Evolutionary conservation across 2,888 invertebrate genomes (phyloP).

Genomic region (Leucophora obtusa): DNA sequence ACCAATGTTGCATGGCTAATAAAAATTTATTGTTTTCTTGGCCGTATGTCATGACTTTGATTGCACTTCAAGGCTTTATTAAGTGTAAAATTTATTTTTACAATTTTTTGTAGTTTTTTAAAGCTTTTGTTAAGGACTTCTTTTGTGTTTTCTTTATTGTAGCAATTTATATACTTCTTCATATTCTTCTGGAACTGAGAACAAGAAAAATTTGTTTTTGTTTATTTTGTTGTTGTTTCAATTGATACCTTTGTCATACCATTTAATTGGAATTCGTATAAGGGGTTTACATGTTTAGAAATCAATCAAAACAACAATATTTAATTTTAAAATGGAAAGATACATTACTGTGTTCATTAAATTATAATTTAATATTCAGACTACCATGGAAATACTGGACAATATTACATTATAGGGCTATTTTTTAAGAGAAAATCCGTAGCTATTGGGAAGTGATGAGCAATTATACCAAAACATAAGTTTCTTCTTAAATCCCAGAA

Average conservation of each 20-base stretch:
- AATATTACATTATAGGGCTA: too few species aligned
- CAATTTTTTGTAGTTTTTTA: background rate
- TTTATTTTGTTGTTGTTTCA: conserved; percentile 1
- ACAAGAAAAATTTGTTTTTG: conserved; percentile 18
- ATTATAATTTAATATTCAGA: too few species aligned
- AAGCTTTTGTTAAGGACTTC: conserved; percentile 46
- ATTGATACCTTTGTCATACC: conserved; percentile 13
- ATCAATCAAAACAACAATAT: too few species aligned
- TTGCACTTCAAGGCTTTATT: conserved; percentile 65
- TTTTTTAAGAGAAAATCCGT: too few species aligned
- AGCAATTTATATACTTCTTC: conserved; percentile 39
- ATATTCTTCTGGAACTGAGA: background rate
- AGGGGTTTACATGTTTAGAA: background rate
- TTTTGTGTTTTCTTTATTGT: conserved; percentile 37
- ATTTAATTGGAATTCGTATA: conserved; percentile 45
- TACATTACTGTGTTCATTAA: too few species aligned
- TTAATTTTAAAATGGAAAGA: too few species aligned
- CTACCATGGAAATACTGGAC: too few species aligned
- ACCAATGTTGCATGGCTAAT: conserved; percentile 42
- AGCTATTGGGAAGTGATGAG: too few species aligned
- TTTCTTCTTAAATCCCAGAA: too few species aligned
- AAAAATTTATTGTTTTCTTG: conserved; percentile 61
- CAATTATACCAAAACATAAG: too few species aligned
- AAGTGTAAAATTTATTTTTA: conserved; percentile 63
- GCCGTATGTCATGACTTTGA: conserved; percentile 61